These are phyloP conservation scores for Drosophila athabasca DNA, from an alignment of 1,140 invertebrate species.

Conservation along the genomic window DNA sequence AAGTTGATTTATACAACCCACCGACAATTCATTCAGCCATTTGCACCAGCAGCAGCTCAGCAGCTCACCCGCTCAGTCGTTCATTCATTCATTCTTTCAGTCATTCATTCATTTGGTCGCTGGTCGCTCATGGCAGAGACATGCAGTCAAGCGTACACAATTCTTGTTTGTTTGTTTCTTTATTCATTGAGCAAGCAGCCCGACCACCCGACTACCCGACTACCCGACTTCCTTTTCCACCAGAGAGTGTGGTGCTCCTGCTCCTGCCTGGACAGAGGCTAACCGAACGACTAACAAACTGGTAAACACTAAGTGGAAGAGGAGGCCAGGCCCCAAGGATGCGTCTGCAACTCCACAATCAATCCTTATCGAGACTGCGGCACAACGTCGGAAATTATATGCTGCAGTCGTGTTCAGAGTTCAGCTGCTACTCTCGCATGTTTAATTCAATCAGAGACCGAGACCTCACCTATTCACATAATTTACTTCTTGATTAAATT, in stretches of 20 bases:
- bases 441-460: slow-evolving; percentile 47
- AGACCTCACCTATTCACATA: slow-evolving; percentile 30
- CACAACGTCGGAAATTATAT: slow-evolving; percentile 34
- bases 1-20: slow-evolving; percentile 81
- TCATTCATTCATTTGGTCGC: slow-evolving; percentile 26
- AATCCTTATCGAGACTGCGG: slow-evolving; percentile 23
- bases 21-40: slow-evolving; percentile 80
- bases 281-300: slow-evolving; percentile 63
- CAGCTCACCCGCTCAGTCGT: slow-evolving; percentile 22
- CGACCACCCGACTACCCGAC: too few relatives aligned
- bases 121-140: slow-evolving; percentile 57
- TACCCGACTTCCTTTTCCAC: slow-evolving; percentile 32
- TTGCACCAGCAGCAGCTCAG: slow-evolving; percentile 52
- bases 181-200: slow-evolving; percentile 72
- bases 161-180: slow-evolving; percentile 81
- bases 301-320: slow-evolving; percentile 59
- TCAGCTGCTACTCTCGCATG: slow-evolving; percentile 4
- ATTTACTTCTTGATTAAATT: slow-evolving; percentile 49
- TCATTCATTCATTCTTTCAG: slow-evolving; percentile 24
- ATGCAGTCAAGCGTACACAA: slow-evolving; percentile 77
- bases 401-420: neutral
- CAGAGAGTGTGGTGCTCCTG: too few relatives aligned
- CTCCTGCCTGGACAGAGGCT: slow-evolving; percentile 33
- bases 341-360: slow-evolving; percentile 26
- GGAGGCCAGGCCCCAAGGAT: slow-evolving; percentile 3